Percentiles rank a stretch among this genome's conserved stretches.
Evolutionary conservation across 2,797 vertebrate genomes (phyloP).

Genomic region (Schizopygopsis pylzovi): DNA sequence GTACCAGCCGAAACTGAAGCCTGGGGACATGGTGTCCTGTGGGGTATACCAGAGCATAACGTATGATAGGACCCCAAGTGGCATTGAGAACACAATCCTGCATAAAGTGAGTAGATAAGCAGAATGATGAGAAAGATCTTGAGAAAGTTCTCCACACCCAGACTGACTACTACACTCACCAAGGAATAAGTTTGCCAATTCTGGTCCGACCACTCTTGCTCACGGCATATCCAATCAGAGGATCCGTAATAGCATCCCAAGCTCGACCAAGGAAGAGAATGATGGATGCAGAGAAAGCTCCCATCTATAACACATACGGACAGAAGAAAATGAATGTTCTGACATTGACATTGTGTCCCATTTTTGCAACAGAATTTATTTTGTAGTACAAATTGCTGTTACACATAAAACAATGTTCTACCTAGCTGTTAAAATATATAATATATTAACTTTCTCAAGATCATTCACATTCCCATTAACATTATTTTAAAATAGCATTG

Average conservation of each 20-base stretch:
- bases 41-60: conserved; percentile 71
- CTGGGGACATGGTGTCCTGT: conserved; percentile 52
- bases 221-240: conserved; percentile 69
- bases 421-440: background rate
- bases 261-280: conserved; percentile 72
- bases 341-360: background rate
- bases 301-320: conserved; percentile 53
- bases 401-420: background rate
- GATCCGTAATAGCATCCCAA: conserved; percentile 73
- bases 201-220: conserved; percentile 68
- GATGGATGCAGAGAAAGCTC: conserved; percentile 66
- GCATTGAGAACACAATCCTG: conserved; percentile 68
- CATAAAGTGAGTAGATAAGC: background rate
- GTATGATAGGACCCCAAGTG: conserved; percentile 68
- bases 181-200: conserved; percentile 69
- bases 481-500: background rate
- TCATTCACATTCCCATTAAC: background rate
- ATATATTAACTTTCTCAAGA: background rate
- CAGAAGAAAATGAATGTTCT: background rate
- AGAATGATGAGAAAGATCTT: background rate
- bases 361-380: background rate
- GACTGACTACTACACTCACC: conserved; percentile 59
- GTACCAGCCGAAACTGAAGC: conserved; percentile 74
- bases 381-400: background rate
- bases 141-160: too few species aligned